Base-by-base conservation (phyloP, 2,888 invertebrate species). In the Ypsolopha scabrella region DNA sequence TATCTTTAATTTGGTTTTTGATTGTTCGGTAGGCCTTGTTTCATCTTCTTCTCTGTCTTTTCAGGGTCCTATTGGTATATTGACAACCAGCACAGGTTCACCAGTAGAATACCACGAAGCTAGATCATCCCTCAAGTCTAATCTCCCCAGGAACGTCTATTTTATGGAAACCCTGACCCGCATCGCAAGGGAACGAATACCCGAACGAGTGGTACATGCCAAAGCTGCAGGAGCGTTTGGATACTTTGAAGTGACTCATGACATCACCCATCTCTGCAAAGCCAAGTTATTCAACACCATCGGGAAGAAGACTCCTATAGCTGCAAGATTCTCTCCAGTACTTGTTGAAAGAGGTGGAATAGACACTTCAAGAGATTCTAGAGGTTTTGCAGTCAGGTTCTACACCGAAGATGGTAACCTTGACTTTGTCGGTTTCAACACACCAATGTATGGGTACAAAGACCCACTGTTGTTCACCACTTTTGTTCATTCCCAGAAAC, bases 161-260 rank as follows among this genome's bases (percentile, higher is more conserved):
- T 91, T 90, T 55, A 64, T 94, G 52, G 94, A 94, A 62, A 91
- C 92, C 65, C 75, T 94, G 58, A 87, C 92, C 0, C 93, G 95
- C 67, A 95, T 97, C 63, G 90, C 91, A 64, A 86, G 95, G 36
- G 97, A 97, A 72, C 88, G 97, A 48, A 96, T 96, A 60, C 96
- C 97, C 0, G 97, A 97, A 70, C 88, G 97, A 58, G 92, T 96
- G 0, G 96, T 95, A 0, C 96, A 97, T 71, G 97, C 97, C 0
- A 97, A 97, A 76, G 97, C 96, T 55, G 94, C 92, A 41, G 95
- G 93, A n/a, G 94, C 94, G 3, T 94, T 94, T 67, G 94, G 93
- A 0, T 93, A 92, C 63, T 94, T 95, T 60, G 93, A 94, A 76
- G 92, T 94, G 6, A 95, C 95, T 0, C 91, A 94, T 61, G 94